phyloP scores from a whole-genome alignment of 2,113 vertebrate species.

The Thunnus thynnus region DNA sequence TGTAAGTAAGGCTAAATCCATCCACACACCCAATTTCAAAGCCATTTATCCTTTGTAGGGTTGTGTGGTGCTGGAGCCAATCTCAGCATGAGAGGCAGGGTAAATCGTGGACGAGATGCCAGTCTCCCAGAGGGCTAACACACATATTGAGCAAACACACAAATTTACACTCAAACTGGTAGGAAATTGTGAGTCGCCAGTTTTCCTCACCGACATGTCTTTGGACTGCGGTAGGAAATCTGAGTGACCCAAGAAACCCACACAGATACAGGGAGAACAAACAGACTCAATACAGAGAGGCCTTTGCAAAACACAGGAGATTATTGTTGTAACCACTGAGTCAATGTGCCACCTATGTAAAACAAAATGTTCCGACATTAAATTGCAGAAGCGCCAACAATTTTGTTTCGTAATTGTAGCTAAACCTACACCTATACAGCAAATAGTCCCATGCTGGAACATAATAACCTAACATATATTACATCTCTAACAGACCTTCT shows the following conservation, averaged over 20 bases:
- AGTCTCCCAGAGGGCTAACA: not conserved
- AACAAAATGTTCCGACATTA: no score
- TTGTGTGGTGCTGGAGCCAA: not conserved
- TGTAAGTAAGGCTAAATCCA: constrained; percentile 83
- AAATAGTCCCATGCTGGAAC: not conserved
- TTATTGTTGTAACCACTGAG: no score
- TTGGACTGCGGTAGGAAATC: no score
- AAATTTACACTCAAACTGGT: not conserved
- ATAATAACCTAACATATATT: not conserved
- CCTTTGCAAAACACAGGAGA: no score
- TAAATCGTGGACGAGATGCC: no score
- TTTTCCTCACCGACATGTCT: not conserved
- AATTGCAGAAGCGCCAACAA: no score
- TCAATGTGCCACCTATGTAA: no score
- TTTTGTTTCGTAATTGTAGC: not conserved
- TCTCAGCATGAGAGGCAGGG: not conserved
- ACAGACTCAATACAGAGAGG: no score
- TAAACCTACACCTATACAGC: not conserved
- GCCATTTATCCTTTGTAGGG: not conserved
- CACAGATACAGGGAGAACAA: no score
- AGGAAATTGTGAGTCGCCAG: not conserved
- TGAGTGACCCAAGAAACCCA: no score
- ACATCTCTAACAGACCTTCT: constrained; percentile 85
- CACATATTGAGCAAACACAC: not conserved
- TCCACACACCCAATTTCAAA: no score